Base-by-base conservation (phyloP, 2,888 invertebrate genomes). In the Pseudococcus jackbeardsleyi region DNA sequence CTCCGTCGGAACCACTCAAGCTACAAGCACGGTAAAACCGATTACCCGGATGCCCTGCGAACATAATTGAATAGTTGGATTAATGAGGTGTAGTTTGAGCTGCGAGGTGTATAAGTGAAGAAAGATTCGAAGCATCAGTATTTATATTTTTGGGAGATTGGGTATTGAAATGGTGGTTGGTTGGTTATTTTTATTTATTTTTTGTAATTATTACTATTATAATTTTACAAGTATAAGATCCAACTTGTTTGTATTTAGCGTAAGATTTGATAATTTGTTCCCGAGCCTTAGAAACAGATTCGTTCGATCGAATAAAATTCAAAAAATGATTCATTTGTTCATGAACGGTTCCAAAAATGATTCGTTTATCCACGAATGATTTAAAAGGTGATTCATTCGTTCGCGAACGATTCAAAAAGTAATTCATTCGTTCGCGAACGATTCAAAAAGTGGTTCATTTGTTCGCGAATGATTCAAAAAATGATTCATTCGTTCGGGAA, bases 11-110 rank as follows among this genome's bases (percentile, higher is more conserved):
- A 50, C 84, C 88, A 84, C 88, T 88, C 33, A 88, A 88, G 68
- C 88, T 88, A 72, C 88, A 88, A 59, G 88, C 88, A 54, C 88
- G 88, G 84, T 88, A 88, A 88, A 84, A 88, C 88, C 88, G 88
- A 88, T 88, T 88, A 68, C 88, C 85, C 88, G 88, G 85, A 54
- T 88, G 84, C 88, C 88, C 88, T 88, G 72, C 0, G 48, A 72
- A 77, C 77, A 77, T 26, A 77, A 68, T 26, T 19, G 12, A 26
- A 68, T 9, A 12, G 22, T 68, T 22, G 22, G 26, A 54, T 54
- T 54, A 54, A 54, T 54, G n/a, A 54, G n/a, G 11, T 15, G 15
- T 12, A 50, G 0, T 50, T 1, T 0, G 9, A 8, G 42, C 42
- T 42, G 3, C 42, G 8, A 8, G 42, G 42, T 9, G 42, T 42